These are phyloP conservation scores for Xiphophorus couchianus DNA, from an alignment of 2,113 vertebrate species.

Conservation along the genomic window DNA sequence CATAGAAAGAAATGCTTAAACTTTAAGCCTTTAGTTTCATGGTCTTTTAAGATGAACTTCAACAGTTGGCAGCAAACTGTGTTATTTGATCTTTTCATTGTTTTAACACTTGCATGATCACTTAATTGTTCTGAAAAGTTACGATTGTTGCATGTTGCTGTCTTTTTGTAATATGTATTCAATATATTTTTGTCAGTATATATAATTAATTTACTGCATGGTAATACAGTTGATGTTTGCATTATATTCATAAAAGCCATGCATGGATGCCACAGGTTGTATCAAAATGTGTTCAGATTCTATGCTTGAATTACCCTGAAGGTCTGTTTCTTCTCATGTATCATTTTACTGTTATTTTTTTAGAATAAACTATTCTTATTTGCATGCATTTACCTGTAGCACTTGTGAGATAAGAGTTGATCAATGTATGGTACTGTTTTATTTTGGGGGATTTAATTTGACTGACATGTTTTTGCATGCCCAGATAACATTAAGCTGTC, in stretches of 20 bases:
- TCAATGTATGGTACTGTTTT: conserved; percentile 6
- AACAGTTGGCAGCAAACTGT: not conserved
- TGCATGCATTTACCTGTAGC: conserved; percentile 32
- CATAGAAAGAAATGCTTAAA: not conserved
- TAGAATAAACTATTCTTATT: conserved; percentile 9
- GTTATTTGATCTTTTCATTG: conserved; percentile 9
- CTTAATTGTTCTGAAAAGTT: conserved; percentile 21
- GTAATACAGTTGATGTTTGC: conserved; percentile 29
- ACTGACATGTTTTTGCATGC: conserved; percentile 41
- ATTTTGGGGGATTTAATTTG: conserved; percentile 13
- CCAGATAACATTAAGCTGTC: not conserved
- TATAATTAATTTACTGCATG: conserved; percentile 29
- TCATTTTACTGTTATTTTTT: not conserved
- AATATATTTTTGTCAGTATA: not conserved
- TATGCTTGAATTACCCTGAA: conserved; percentile 4
- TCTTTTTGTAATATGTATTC: conserved; percentile 16
- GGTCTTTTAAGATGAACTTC: not conserved
- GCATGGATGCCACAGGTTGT: conserved; percentile 28
- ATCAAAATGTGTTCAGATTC: conserved; percentile 12
- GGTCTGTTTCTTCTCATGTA: not conserved
- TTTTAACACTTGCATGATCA: conserved; percentile 60
- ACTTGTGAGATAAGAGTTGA: conserved; percentile 25
- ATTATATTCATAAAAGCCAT: conserved; percentile 3
- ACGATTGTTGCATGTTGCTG: conserved; percentile 52
- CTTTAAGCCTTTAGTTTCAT: not conserved